Evolutionary conservation across 2,797 vertebrate genomes (phyloP).

Genomic region (Diplodus puntazzo): DNA sequence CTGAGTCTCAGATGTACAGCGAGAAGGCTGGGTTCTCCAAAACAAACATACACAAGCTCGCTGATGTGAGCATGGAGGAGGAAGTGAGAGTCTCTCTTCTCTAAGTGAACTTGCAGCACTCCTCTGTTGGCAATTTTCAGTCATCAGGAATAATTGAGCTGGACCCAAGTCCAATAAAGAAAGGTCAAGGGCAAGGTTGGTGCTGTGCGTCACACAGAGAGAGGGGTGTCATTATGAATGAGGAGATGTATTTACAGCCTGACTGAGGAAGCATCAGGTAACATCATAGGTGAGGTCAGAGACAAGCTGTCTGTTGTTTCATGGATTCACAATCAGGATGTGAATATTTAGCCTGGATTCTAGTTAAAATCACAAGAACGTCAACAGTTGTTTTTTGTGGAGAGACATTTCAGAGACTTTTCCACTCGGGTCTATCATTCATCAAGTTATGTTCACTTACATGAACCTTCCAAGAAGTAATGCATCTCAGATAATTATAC

Average conservation of each 20-base stretch:
- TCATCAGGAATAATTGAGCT: constrained; percentile 64
- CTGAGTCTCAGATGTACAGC: constrained; percentile 34
- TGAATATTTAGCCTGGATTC: constrained; percentile 10
- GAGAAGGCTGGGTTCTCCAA: constrained; percentile 46
- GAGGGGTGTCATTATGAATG: constrained; percentile 58
- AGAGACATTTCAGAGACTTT: constrained; percentile 14
- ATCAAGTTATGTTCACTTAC: constrained; percentile 17
- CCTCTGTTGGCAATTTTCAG: constrained; percentile 58
- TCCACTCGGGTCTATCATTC: constrained; percentile 19
- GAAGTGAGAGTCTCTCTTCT: constrained; percentile 47
- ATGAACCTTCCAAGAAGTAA: constrained; percentile 14
- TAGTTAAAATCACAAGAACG: constrained; percentile 41
- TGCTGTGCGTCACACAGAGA: constrained; percentile 56
- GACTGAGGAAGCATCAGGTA: constrained; percentile 58
- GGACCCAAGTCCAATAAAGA: constrained; percentile 65
- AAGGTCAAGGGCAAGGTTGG: constrained; percentile 55
- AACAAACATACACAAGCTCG: constrained; percentile 57
- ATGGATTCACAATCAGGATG: constrained; percentile 27
- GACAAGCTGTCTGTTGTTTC: constrained; percentile 44
- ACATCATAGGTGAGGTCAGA: constrained; percentile 48
- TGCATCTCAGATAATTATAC: constrained; percentile 26
- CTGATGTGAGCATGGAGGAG: constrained; percentile 39
- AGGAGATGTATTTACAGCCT: constrained; percentile 66
- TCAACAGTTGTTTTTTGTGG: constrained; percentile 17
- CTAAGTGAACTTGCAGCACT: constrained; percentile 46